Evolutionary conservation across 2,113 vertebrate genomes (phyloP).

Genomic region (Crotalus helleri): DNA sequence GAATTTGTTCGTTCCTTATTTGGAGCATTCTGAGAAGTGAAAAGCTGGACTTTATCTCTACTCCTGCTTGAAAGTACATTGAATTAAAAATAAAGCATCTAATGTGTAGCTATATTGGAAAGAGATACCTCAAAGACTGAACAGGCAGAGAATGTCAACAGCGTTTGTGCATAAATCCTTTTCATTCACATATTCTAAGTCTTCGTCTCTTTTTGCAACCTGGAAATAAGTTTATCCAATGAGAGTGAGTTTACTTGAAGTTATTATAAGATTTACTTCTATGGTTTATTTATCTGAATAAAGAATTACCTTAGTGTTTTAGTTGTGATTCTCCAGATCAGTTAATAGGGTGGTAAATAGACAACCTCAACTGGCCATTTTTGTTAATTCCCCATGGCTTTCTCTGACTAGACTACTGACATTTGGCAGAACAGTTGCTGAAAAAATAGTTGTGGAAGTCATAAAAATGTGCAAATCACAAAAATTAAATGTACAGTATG

Average conservation of each 20-base stretch:
- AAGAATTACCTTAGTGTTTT: background rate
- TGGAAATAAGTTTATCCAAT: background rate
- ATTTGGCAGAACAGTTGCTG: background rate
- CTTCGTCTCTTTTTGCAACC: background rate
- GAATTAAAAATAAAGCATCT: background rate
- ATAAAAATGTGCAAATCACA: background rate
- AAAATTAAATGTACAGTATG: background rate
- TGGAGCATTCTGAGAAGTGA: background rate
- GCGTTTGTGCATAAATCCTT: background rate
- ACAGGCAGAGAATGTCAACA: background rate
- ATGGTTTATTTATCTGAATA: background rate
- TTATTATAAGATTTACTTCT: background rate
- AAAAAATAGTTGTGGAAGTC: background rate
- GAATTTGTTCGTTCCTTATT: background rate
- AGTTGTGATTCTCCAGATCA: background rate
- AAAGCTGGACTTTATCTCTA: background rate
- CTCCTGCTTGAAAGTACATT: background rate
- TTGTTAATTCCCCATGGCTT: background rate
- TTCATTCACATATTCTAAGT: background rate
- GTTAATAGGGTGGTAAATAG: background rate
- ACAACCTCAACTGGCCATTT: background rate
- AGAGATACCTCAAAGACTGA: background rate
- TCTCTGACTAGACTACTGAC: background rate
- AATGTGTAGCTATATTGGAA: background rate
- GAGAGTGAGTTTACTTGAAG: background rate